Evolutionary conservation across 2,888 invertebrate species (phyloP).

Genomic region (Pristionchus exspectatus): DNA sequence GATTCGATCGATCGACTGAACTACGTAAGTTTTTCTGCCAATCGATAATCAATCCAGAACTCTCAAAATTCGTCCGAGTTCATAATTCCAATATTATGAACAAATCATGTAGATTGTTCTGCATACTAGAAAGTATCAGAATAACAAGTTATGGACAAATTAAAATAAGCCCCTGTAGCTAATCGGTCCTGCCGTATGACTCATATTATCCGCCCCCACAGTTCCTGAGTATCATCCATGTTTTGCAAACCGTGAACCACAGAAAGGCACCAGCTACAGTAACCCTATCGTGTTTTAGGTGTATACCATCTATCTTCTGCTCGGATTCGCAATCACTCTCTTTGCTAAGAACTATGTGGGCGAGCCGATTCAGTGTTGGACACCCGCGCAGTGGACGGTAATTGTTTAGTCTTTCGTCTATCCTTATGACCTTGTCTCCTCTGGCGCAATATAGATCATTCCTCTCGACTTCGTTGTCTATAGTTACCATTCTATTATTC

Average conservation of each 20-base stretch:
- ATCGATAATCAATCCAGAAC: background rate
- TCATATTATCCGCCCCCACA: background rate
- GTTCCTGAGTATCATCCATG: background rate
- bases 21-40: conserved; percentile 73
- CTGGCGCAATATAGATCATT: no score
- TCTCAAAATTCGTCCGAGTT: no score
- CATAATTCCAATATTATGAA: no score
- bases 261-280: background rate
- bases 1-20: conserved; percentile 80
- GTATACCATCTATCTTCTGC: conserved; percentile 79
- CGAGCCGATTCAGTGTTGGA: conserved; percentile 81
- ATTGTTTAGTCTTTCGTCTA: background rate
- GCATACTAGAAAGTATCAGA: no score
- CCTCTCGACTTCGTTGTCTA: no score
- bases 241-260: background rate
- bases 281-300: background rate
- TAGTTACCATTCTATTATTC: no score
- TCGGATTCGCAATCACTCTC: conserved; percentile 80
- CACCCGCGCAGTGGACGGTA: conserved; percentile 72
- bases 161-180: background rate
- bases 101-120: no score
- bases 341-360: conserved; percentile 81
- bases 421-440: no score
- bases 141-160: no score
- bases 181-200: background rate